Conservation (phyloP, 2,113 vertebrate species). For the Saguinus imperator region DNA sequence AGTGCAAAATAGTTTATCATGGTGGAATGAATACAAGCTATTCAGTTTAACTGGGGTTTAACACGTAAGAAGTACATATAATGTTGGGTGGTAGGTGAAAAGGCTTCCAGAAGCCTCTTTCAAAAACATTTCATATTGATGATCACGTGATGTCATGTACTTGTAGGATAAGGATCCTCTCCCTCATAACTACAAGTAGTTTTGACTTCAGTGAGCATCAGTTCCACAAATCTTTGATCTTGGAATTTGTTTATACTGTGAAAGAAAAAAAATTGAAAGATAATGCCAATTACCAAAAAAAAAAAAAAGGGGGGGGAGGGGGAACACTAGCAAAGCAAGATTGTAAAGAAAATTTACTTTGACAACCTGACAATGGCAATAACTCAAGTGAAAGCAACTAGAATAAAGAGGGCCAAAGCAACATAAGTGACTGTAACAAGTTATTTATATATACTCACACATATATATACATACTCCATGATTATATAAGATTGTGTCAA, state of each 20-base stretch:
- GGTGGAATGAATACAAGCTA: not conserved
- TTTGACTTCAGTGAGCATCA: not conserved
- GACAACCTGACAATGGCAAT: not conserved
- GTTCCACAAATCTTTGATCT: not conserved
- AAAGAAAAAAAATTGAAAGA: slow-evolving; percentile 20
- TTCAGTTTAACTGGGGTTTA: not conserved
- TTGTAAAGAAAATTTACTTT: slow-evolving; percentile 38
- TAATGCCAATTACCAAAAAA: not conserved
- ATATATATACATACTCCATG: not conserved
- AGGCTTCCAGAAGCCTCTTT: not conserved
- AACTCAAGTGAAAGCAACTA: slow-evolving; percentile 39
- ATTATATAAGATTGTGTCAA: not conserved
- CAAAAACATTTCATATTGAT: not conserved
- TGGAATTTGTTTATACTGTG: not conserved
- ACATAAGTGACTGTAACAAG: not conserved
- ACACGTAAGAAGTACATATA: not conserved
- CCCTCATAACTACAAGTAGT: not conserved
- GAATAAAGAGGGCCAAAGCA: slow-evolving; percentile 16
- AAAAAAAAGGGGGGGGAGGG: not conserved
- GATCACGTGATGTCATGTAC: not conserved
- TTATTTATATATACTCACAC: not conserved
- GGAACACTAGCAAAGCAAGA: slow-evolving; percentile 22
- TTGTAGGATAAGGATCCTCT: not conserved
- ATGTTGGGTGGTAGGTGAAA: not conserved
- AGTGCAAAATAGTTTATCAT: not conserved